Conservation (phyloP, 2,113 vertebrate species). For the Melanocharis versteri region DNA sequence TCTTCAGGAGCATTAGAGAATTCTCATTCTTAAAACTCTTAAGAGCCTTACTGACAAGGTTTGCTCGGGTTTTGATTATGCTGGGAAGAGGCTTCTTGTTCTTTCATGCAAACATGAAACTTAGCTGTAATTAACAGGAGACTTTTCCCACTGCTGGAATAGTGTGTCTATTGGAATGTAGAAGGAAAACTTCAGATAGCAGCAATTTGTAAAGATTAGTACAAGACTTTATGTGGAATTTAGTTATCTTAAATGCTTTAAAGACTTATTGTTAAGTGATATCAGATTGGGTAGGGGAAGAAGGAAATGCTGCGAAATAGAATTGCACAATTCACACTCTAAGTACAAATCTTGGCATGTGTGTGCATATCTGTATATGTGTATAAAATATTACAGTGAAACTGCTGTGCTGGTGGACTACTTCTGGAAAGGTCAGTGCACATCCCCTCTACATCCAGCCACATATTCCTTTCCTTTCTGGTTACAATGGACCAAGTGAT, state of each 20-base stretch:
- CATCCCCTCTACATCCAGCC: background rate
- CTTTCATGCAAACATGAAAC: background rate
- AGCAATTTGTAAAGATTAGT: constrained; percentile 13
- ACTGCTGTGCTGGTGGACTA: background rate
- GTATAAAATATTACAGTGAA: background rate
- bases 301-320: background rate
- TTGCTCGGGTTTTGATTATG: background rate
- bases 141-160: background rate
- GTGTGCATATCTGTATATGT: background rate
- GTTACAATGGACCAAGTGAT: background rate
- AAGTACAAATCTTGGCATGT: background rate
- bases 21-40: background rate
- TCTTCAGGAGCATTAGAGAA: background rate
- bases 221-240: background rate
- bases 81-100: background rate
- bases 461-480: background rate
- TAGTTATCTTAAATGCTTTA: background rate
- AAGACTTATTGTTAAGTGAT: background rate
- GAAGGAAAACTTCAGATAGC: background rate
- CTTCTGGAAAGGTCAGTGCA: background rate
- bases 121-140: background rate
- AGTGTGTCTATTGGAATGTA: background rate
- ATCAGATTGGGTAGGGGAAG: background rate
- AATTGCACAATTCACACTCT: background rate
- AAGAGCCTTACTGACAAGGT: background rate